Evolutionary conservation across 2,888 invertebrate species (phyloP), one percentile per base, ranked within the genome.

Genomic region (Synanthedon formicaeformis): DNA sequence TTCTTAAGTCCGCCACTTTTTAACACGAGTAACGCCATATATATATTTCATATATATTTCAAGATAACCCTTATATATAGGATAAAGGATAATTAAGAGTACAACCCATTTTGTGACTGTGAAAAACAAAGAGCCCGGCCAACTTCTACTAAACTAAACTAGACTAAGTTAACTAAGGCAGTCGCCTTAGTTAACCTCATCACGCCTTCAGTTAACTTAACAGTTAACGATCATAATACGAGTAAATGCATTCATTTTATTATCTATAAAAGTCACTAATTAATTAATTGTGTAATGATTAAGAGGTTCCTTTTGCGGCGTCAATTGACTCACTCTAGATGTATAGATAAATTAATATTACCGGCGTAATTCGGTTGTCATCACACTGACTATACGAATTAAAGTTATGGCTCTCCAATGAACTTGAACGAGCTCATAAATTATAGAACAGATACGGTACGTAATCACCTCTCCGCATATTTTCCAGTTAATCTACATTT

Each of bases 201-300:
- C 27, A 27, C 27, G 27, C 27, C 27, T 6, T 10, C 6, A 34
- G 34, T 34, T 10, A 34, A 34, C 34, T 34, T n/a, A n/a, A n/a
- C n/a, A n/a, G n/a, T 34, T 34, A 34, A 34, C 34, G 34, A 34
- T 34, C 34, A 34, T 10, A 34, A 34, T 34, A 71, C 76, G 79
- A 85, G 73, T 86, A 85, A 85, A 86, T 78, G 81, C 70, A 69
- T 70, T 77, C 69, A 68, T 67, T 85, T 84, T 83, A 87, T 72
- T 79, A 83, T 81, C 85, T 77, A 84, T 87, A 83, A 87, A 86
- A 74, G 84, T 80, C 83, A 79, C 71, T 78, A 75, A 82, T 83
- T 84, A 86, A 87, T 86, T 85, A 87, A 86, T 86, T 83, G 81
- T 74, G 72, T 75, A 79, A 83, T 85, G 85, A 86, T 81, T 78